Base-by-base conservation (phyloP, 2,888 invertebrate species). In the Pammene aurita region DNA sequence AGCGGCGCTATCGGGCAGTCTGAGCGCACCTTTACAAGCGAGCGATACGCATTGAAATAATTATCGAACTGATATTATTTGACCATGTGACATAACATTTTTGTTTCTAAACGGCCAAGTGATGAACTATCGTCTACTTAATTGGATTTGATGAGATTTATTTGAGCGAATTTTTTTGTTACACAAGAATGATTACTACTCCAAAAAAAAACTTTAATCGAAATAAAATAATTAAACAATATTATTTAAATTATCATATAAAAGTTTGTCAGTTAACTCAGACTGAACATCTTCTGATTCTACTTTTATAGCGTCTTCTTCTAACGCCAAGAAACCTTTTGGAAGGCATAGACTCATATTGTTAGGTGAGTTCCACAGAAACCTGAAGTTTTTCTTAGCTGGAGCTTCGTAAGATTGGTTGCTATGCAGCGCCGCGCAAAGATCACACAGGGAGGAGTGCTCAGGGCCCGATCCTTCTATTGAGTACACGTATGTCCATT, bases 81-180 rank as follows among this genome's bases (percentile, higher is more conserved):
- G n/a, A n/a, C n/a, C n/a, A n/a, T n/a, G n/a, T n/a, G n/a, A n/a
- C n/a, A n/a, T n/a, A n/a, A n/a, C n/a, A n/a, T n/a, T n/a, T n/a
- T 13, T 1, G 13, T 26, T 52, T 52, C 52, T 13, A 5, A 52
- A 34, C n/a, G 1, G 13, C n/a, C 50, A 2, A 50, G 50, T 46
- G 0, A 34, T 54, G 76, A 87, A 87, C 85, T 86, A 83, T 80
- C 78, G 77, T 75, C 86, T 87, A 86, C 80, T 70, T 88, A n/a
- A 73, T 78, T 76, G 73, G 75, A 78, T 77, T 80, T 86, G 84
- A 87, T 87, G 84, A 87, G 84, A 84, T 85, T 84, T 81, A 78
- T 74, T 71, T 82, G 11, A 46, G 82, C 83, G 76, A 78, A n/a
- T n/a, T n/a, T n/a, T n/a, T n/a, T n/a, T n/a, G 46, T 38, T 42